A percentile compares a stretch with the other conserved stretches of the same genome.
phyloP scores from a whole-genome alignment of 2,797 vertebrate genomes.

The Arnoldichthys spilopterus region DNA sequence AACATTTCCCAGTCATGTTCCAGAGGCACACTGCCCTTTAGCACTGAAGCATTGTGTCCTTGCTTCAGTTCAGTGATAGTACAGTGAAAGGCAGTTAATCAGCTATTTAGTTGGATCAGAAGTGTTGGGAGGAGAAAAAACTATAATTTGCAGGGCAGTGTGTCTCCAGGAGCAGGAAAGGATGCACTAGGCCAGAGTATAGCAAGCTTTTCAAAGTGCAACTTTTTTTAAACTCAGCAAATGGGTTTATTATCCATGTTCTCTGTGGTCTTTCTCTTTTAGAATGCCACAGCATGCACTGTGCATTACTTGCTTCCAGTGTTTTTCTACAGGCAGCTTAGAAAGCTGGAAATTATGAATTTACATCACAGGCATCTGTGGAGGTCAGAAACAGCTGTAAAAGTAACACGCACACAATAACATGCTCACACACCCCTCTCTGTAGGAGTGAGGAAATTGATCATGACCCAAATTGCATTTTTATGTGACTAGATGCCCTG shows the following conservation, averaged over 20 bases:
- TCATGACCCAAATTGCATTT: conserved; percentile 72
- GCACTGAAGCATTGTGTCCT: no score
- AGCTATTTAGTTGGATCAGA: no score
- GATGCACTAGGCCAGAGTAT: conserved; percentile 48
- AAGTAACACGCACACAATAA: conserved; percentile 53
- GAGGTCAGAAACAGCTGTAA: conserved; percentile 60
- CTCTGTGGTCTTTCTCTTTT: neutral
- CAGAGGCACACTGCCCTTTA: no score
- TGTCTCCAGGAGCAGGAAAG: no score
- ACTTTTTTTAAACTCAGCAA: conserved; percentile 44
- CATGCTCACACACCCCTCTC: conserved; percentile 52
- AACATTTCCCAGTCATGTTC: no score
- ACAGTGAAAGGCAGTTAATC: no score
- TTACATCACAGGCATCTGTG: conserved; percentile 60
- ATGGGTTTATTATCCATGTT: conserved; percentile 48
- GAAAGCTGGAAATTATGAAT: neutral
- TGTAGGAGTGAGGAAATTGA: conserved; percentile 69
- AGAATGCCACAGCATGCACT: conserved; percentile 9
- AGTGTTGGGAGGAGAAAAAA: conserved; percentile 44
- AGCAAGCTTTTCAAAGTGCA: conserved; percentile 47
- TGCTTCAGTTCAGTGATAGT: no score
- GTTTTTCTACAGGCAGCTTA: conserved; percentile 28
- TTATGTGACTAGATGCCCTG: conserved; percentile 67
- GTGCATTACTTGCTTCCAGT: conserved; percentile 23
- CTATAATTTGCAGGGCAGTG: no score